Base-by-base conservation (phyloP, 2,888 invertebrate genomes). In the Drosophila phalerata region DNA sequence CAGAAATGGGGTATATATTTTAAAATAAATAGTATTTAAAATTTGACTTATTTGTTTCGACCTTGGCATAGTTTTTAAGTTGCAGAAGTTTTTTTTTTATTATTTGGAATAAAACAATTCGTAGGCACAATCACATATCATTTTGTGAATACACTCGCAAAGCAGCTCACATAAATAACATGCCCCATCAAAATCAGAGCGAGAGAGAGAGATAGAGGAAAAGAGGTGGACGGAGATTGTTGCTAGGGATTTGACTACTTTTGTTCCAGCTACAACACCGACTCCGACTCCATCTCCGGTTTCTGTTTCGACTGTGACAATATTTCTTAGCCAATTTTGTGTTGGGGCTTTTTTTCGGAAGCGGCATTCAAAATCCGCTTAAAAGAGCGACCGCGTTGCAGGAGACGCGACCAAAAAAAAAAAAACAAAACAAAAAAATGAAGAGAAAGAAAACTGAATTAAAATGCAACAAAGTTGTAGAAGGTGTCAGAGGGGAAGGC, bases 141-240 rank as follows among this genome's bases (percentile, higher is more conserved):
- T 58, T 60, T 69, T 66, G 45, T 37, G 69, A 48, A 66, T 62
- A 65, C 51, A 15, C 53, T 66, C 37, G 73, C 80, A 81, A 89
- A 89, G 90, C 86, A 77, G 90, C 75, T 89, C 84, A 88, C 88
- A 90, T 89, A 89, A 89, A 89, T 90, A 75, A 86, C 74, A 47
- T 30, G 58, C 51, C 45, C 49, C 56, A 30, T 42, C 42, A 32
- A 66, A 38, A 43, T 34, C 55, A 48, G 32, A 22, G 40, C 5
- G 15, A 8, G 34, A 38, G 34, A 32, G 34, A 34, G 40, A 28
- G 9, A 8, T 2, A 22, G 22, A 22, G 22, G 3, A 3, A 22
- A 3, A 56, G 42, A 32, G 43, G 5, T 37, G 40, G 11, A 37
- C 32, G n/a, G 43, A 56, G 43, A 43, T 43, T 56, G 40, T 32